Evolutionary conservation across 1,140 invertebrate genomes (phyloP), one percentile per base, ranked within the genome.

Genomic region (Euwallacea similis): DNA sequence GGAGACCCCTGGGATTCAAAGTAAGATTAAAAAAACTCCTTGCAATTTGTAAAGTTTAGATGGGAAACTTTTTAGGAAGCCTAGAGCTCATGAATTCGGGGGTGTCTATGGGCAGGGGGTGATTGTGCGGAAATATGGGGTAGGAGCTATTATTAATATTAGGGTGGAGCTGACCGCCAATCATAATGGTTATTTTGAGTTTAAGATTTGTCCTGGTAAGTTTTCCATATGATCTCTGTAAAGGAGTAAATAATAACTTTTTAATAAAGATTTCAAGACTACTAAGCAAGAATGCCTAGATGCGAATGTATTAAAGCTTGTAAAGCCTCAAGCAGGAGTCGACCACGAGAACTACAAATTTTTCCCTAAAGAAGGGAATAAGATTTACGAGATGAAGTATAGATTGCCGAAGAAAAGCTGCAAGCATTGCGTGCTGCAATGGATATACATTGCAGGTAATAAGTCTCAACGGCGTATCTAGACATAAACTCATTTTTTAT

Each of bases 161-260:
- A 86, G 88, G 41, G 86, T 95, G 0, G 90, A 94, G 77, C 76
- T 94, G 0, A 95, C 92, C 0, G 92, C 92, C 6, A 88, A 87
- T 75, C 93, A 95, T 80, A 85, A 87, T 73, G 95, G 95, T 8
- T 95, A 89, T 81, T 97, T 96, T 77, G 92, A 96, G 79, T 96
- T 97, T 82, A 85, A 91, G 66, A 76, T 94, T 0, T 97, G 94
- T 78, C 88, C 93, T 6, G 71, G 71, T 72, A 67, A 58, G 44
- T 33, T 54, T 11, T 13, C 15, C n/a, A 46, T 13, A 61, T 43
- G 10, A 47, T 54, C 10, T 64, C 11, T 47, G 7, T 7, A n/a
- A 47, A 58, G 2, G 55, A 58, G 9, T 6, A 15, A 58, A 58
- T 58, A 33, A 33, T 33, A 33, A 33, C 21, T 33, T 33, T 2